Percentiles rank a stretch among this genome's conserved stretches.
phyloP scores from a whole-genome alignment of 1,140 invertebrate species.

The Steinernema khuongi region DNA sequence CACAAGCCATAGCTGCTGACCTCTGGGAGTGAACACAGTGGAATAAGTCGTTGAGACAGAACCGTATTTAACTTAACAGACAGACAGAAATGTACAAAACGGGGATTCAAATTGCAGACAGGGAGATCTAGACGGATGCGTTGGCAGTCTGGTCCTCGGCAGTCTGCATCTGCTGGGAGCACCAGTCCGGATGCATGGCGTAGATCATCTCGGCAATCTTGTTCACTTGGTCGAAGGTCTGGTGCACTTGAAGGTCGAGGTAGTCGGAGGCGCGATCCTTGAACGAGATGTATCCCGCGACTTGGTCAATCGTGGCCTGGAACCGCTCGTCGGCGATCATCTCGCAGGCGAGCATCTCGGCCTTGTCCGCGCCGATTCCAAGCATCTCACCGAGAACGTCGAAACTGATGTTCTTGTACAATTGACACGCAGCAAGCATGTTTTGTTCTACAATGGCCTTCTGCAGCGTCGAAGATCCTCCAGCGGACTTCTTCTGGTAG shows the following conservation, averaged over 20 bases:
- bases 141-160: too few relatives aligned
- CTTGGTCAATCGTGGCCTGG: constrained; percentile 1
- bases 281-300: not conserved
- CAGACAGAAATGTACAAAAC: too few relatives aligned
- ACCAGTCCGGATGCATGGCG: not conserved
- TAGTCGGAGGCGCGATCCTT: not conserved
- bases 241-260: not conserved
- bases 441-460: not conserved
- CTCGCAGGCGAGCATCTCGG: not conserved
- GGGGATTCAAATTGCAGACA: too few relatives aligned
- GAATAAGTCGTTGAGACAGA: too few relatives aligned
- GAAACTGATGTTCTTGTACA: constrained; percentile 8
- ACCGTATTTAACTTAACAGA: too few relatives aligned
- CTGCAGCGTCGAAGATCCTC: constrained; percentile 3
- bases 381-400: not conserved
- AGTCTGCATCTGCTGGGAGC: not conserved
- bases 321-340: not conserved
- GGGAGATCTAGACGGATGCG: too few relatives aligned
- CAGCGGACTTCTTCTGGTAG: constrained; percentile 2
- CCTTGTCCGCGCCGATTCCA: not conserved
- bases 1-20: too few relatives aligned
- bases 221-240: not conserved
- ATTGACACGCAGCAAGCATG: not conserved
- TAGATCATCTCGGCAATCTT: not conserved
- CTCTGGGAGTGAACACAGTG: too few relatives aligned